A percentile compares a stretch with the other conserved stretches of the same genome.
phyloP scores from a whole-genome alignment of 2,888 invertebrate species.

The Drosophila longiperda region DNA sequence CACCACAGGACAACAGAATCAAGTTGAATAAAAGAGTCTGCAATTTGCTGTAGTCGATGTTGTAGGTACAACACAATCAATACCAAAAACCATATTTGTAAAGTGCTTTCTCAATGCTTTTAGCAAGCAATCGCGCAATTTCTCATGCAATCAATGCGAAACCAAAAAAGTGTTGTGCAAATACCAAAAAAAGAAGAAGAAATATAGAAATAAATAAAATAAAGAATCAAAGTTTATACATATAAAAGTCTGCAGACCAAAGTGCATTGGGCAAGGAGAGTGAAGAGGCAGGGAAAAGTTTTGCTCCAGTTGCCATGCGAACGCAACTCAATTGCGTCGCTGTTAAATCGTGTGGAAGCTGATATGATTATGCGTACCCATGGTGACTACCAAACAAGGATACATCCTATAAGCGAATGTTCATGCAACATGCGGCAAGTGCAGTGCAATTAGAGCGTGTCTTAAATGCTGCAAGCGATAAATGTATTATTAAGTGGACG shows the following conservation, averaged over 20 bases:
- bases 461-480: not conserved
- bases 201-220: not conserved
- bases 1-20: slow-evolving; percentile 41
- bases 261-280: slow-evolving; percentile 29
- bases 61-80: slow-evolving; percentile 37
- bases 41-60: slow-evolving; percentile 19
- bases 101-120: slow-evolving; percentile 63
- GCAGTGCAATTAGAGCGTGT: slow-evolving; percentile 58
- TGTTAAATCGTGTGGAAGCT: slow-evolving; percentile 84
- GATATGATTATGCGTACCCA: slow-evolving; percentile 83
- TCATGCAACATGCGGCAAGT: slow-evolving; percentile 42
- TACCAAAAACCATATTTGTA: slow-evolving; percentile 29
- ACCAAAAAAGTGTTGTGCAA: slow-evolving; percentile 66
- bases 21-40: slow-evolving; percentile 21
- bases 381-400: slow-evolving; percentile 36
- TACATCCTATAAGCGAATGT: not conserved
- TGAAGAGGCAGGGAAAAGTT: not conserved
- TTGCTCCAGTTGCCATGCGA: slow-evolving; percentile 59
- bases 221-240: not conserved
- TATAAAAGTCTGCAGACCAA: slow-evolving; percentile 4
- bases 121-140: slow-evolving; percentile 72
- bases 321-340: slow-evolving; percentile 66
- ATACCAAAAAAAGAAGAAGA: slow-evolving; percentile 14
- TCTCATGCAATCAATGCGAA: slow-evolving; percentile 71
- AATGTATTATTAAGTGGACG: not conserved